These are phyloP conservation scores for Prorops nasuta DNA, from an alignment of 1,140 invertebrate species.

Conservation along the genomic window DNA sequence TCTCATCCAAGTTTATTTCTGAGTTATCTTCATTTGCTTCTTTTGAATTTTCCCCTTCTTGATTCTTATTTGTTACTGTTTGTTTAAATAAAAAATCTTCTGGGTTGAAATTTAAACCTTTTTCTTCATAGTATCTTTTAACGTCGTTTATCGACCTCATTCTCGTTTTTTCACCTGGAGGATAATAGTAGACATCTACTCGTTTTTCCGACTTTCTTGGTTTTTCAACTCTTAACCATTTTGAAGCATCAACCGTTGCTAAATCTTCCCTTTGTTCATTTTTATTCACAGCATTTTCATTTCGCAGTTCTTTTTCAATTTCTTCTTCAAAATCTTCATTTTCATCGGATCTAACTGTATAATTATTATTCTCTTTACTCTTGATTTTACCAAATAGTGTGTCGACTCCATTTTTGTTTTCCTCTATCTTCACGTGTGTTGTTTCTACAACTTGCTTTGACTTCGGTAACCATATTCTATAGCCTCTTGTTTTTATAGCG, in stretches of 20 bases:
- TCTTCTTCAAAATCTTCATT: conserved; percentile 2
- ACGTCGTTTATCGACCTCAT: neutral
- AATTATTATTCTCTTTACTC: too few species aligned
- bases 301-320: neutral
- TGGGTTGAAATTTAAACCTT: neutral
- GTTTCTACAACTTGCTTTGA: neutral
- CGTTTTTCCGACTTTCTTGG: conserved; percentile 2
- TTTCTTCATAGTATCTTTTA: neutral
- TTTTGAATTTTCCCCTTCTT: neutral
- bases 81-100: neutral
- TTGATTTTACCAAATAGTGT: neutral
- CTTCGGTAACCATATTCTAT: conserved; percentile 1
- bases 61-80: neutral
- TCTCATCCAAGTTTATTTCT: too few species aligned
- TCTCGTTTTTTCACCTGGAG: neutral
- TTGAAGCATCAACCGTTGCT: neutral
- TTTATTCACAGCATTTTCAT: too few species aligned
- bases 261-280: too few species aligned
- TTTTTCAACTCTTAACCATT: conserved; percentile 3
- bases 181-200: conserved; percentile 1
- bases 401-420: conserved; percentile 1
- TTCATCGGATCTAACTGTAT: neutral
- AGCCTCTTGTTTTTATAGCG: conserved; percentile 1
- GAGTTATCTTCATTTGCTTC: neutral
- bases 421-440: conserved; percentile 3